Conservation (phyloP, 2,797 vertebrate species). For the Pangasius krempfi region DNA sequence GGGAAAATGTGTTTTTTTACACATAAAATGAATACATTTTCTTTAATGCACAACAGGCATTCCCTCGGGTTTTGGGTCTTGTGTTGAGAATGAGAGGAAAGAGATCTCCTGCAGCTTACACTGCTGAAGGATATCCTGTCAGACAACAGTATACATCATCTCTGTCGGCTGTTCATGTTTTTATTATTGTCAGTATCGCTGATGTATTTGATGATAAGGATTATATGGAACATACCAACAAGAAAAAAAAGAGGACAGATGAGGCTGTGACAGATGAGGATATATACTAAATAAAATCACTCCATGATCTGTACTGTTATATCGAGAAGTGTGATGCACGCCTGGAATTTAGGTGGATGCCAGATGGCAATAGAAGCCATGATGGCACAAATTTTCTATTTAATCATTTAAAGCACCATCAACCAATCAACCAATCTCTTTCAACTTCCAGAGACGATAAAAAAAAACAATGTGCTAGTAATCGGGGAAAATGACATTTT, state of each 20-base stretch:
- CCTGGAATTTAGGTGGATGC: neutral
- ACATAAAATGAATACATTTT: slow-evolving; percentile 30
- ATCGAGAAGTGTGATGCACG: neutral
- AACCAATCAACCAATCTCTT: neutral
- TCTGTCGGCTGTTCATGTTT: slow-evolving; percentile 26
- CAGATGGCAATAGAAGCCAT: neutral
- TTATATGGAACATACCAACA: slow-evolving; percentile 7
- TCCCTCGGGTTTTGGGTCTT: neutral
- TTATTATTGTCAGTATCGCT: slow-evolving; percentile 25
- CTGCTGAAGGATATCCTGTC: slow-evolving; percentile 42
- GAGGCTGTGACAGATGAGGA: neutral
- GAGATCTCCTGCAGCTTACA: slow-evolving; percentile 41
- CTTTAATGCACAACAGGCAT: slow-evolving; percentile 13
- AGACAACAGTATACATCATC: slow-evolving; percentile 21
- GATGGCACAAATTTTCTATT: neutral
- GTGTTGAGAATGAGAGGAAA: slow-evolving; percentile 15
- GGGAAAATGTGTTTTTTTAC: neutral
- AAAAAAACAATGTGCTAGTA: neutral
- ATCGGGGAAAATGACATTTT: neutral
- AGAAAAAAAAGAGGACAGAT: slow-evolving; percentile 6
- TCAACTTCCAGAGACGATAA: neutral
- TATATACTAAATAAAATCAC: neutral
- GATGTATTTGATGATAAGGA: slow-evolving; percentile 42
- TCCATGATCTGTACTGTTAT: neutral
- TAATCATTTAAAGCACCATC: neutral